Evolutionary conservation across 2,113 vertebrate species (phyloP), one percentile per base, ranked within the genome.

Genomic region (Pangasianodon hypophthalmus): DNA sequence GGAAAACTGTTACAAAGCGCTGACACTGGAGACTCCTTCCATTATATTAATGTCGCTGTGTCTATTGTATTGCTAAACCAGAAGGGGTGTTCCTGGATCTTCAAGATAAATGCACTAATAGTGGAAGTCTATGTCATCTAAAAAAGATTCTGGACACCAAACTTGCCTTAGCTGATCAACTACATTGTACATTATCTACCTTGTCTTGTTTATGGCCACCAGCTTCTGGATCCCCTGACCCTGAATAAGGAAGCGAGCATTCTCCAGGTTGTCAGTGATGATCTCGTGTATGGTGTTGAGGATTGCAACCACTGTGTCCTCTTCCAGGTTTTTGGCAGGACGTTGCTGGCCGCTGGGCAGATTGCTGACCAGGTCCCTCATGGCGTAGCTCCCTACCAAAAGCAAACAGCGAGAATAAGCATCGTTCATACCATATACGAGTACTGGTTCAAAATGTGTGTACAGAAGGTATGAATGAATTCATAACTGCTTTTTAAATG

Each of bases 271-370:
- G 89, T 98, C 97, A 0, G 97, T 98, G 93, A 99, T 96, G 88
- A 99, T 98, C 97, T 99, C 98, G 3, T 99, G 97, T 92, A 99
- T 98, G 3, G 98, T 99, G 89, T 99, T 99, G 90, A 99, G 95
- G 71, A 99, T 95, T 0, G 98, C 98, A 73, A 99, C 97, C 92
- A 99, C 97, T 0, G 98, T 99, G 90, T 99, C 98, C 75, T 98
- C 98, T 88, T 99, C 98, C 71, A 99, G 95, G 92, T 97, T 97
- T 94, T 97, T 97, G 3, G 97, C 96, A 11, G 97, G 97, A 83
- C 96, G 95, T 94, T 98, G 97, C 18, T 98, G 97, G 29, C 96
- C 97, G 26, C 95, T 95, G 0, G 98, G 97, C 91, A 99, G 93
- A 67, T 99, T 99, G 90, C 96, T 95, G 44, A 99, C 97, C 88